These are phyloP conservation scores for Athene cunicularia DNA, from an alignment of 2,113 vertebrate species.

Conservation along the genomic window DNA sequence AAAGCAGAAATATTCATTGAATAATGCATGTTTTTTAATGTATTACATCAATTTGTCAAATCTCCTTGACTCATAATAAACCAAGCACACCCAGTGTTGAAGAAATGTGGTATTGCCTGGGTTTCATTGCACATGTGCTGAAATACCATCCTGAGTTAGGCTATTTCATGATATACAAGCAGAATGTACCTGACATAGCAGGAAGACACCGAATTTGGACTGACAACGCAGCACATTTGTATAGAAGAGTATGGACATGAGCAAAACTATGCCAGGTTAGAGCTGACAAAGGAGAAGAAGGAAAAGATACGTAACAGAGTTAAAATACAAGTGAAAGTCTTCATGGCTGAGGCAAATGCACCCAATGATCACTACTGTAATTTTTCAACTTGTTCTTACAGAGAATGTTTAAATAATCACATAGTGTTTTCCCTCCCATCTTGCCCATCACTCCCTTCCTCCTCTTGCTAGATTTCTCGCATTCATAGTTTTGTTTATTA, in stretches of 20 bases:
- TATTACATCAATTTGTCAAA: neutral
- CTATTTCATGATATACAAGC: neutral
- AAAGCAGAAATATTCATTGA: neutral
- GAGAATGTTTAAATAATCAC: neutral
- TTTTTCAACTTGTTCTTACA: neutral
- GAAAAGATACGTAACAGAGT: rapidly evolving
- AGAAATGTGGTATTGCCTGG: neutral
- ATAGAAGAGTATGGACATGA: neutral
- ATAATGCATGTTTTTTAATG: neutral
- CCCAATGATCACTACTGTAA: neutral
- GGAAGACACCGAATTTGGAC: neutral
- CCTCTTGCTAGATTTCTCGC: neutral
- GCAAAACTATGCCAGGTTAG: neutral
- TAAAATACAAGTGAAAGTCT: neutral
- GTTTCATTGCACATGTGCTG: neutral
- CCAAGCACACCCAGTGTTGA: neutral
- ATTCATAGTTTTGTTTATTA: neutral
- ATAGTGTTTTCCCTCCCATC: neutral
- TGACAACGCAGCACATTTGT: neutral
- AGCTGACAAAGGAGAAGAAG: neutral
- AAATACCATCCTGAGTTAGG: neutral
- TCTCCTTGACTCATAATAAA: neutral
- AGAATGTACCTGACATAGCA: neutral
- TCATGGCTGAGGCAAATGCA: neutral
- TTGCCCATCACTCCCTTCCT: neutral